Evolutionary conservation across 2,888 invertebrate species (phyloP).

Genomic region (Andrena bicolor): DNA sequence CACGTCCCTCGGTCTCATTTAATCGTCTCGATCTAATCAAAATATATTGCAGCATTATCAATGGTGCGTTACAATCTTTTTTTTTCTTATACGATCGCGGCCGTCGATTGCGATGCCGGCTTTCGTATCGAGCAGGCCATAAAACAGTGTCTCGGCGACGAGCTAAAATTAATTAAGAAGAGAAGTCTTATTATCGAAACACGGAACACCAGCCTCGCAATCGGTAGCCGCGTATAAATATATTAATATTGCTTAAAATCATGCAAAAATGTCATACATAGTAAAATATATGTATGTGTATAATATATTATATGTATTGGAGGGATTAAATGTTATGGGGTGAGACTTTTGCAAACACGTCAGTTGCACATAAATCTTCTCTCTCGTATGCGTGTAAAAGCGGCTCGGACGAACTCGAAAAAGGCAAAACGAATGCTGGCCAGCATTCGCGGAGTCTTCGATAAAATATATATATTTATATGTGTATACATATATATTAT

Average conservation of each 20-base stretch:
- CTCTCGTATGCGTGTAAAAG: constrained; percentile 33
- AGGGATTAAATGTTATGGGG: constrained; percentile 79
- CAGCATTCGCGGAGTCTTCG: constrained; percentile 3
- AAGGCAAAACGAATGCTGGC: constrained; percentile 30
- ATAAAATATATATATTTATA: constrained; percentile 21
- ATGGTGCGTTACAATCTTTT: constrained; percentile 78
- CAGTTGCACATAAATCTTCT: constrained; percentile 60
- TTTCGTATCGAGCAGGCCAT: constrained; percentile 28
- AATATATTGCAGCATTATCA: constrained; percentile 81
- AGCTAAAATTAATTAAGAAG: neutral
- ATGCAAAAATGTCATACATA: constrained; percentile 81
- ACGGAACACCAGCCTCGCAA: constrained; percentile 36
- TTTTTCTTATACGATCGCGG: constrained; percentile 72
- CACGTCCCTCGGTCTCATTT: constrained; percentile 54
- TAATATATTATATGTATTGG: constrained; percentile 77
- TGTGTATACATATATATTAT: neutral
- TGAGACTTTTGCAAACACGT: constrained; percentile 66
- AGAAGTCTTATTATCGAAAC: constrained; percentile 32
- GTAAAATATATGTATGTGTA: constrained; percentile 79
- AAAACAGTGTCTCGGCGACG: constrained; percentile 22
- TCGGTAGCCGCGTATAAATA: constrained; percentile 69
- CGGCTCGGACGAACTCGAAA: constrained; percentile 32
- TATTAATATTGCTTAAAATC: constrained; percentile 83
- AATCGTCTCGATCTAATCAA: constrained; percentile 79
- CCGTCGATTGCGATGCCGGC: constrained; percentile 45